Conservation (phyloP, 2,797 vertebrate species). For the Mormyrus proboscirostris region DNA sequence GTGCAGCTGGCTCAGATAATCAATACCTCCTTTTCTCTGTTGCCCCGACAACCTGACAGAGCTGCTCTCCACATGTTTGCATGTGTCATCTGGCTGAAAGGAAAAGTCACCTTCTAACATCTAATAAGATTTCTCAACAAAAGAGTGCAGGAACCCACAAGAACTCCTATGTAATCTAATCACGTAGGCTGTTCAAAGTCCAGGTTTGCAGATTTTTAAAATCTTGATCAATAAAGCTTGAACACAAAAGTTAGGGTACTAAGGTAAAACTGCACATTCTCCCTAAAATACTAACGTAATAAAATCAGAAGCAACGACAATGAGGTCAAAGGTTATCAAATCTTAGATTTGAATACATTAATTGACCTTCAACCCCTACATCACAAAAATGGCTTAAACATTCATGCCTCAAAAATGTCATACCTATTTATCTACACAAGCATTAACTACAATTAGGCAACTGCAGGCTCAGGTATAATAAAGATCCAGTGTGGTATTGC, state of each 20-base stretch:
- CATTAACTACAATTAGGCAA: neutral
- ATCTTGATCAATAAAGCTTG: neutral
- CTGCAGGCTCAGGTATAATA: neutral
- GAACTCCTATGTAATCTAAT: constrained; percentile 30
- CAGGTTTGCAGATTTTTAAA: constrained; percentile 24
- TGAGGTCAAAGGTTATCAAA: neutral
- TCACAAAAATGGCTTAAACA: neutral
- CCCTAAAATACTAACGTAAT: neutral
- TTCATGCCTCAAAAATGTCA: neutral
- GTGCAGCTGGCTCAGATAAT: neutral
- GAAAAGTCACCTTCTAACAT: constrained; percentile 63
- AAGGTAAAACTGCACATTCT: neutral
- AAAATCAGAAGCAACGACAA: neutral
- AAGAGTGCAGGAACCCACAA: constrained; percentile 50
- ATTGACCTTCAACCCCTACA: neutral
- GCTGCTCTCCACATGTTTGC: constrained; percentile 40
- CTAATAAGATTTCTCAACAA: constrained; percentile 65
- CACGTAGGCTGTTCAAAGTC: constrained; percentile 29
- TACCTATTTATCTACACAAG: neutral
- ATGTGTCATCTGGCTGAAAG: constrained; percentile 60
- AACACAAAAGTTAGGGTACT: constrained; percentile 17
- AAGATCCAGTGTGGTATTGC: neutral
- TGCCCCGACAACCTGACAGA: constrained; percentile 38
- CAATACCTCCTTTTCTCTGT: constrained; percentile 1
- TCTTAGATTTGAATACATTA: neutral